phyloP scores from a whole-genome alignment of 2,113 vertebrate genomes.

The Oriolus oriolus region DNA sequence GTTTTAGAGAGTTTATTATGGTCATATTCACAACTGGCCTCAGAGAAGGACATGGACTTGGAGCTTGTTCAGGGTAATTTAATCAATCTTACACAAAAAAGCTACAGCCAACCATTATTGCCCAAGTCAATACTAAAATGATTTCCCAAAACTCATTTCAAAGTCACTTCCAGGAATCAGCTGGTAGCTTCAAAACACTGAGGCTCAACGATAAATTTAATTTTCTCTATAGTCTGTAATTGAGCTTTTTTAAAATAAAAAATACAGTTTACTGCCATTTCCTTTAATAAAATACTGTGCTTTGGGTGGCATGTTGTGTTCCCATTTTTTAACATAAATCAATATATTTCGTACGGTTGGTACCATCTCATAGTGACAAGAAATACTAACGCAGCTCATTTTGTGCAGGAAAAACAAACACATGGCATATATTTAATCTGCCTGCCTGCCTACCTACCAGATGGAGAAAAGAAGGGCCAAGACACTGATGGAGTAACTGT shows the following conservation, averaged over 20 bases:
- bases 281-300: background rate
- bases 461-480: conserved; percentile 28
- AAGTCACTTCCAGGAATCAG: conserved; percentile 59
- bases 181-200: conserved; percentile 16
- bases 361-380: background rate
- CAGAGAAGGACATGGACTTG: conserved; percentile 29
- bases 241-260: background rate
- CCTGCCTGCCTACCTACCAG: background rate
- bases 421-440: conserved; percentile 1
- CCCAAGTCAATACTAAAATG: conserved; percentile 58
- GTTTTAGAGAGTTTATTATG: background rate
- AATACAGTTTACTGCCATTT: background rate
- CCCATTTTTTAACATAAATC: background rate
- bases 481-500: background rate
- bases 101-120: conserved; percentile 28
- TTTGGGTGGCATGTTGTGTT: background rate
- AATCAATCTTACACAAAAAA: conserved; percentile 56
- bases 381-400: background rate
- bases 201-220: conserved; percentile 17
- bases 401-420: conserved; percentile 28
- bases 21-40: conserved; percentile 34
- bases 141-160: conserved; percentile 65
- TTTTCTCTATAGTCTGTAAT: conserved; percentile 38
- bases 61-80: conserved; percentile 53
- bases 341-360: background rate